Evolutionary conservation across 2,113 vertebrate species (phyloP).

Genomic region (Esox niger): DNA sequence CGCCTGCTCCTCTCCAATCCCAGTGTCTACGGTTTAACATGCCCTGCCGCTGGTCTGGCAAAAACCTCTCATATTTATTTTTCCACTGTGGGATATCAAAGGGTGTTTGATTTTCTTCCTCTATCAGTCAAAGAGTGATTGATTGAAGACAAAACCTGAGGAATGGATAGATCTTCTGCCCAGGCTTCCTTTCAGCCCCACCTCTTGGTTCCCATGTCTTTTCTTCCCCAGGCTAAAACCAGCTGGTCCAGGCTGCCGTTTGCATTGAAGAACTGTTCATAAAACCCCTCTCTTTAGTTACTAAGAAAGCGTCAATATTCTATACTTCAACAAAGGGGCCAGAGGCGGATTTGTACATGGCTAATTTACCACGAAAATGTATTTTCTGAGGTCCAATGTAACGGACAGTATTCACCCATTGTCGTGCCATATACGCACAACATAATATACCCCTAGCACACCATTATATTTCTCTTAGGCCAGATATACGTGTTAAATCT

Average conservation of each 20-base stretch:
- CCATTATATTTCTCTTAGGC: neutral
- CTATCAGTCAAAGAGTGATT: constrained; percentile 6
- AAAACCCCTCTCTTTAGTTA: constrained; percentile 11
- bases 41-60: neutral
- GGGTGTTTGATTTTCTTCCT: neutral
- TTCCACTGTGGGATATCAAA: neutral
- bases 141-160: constrained; percentile 14
- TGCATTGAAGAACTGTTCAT: constrained; percentile 16
- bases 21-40: neutral
- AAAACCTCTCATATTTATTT: neutral
- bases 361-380: too few species aligned
- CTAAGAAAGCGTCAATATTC: neutral
- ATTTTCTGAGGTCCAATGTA: too few species aligned
- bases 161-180: constrained; percentile 14
- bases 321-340: too few species aligned
- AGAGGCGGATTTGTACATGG: too few species aligned
- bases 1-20: neutral
- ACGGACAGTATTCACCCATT: too few species aligned
- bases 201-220: neutral
- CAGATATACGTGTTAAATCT: constrained; percentile 5
- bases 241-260: neutral
- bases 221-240: neutral
- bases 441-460: too few species aligned
- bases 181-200: constrained; percentile 10
- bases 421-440: too few species aligned